These are phyloP conservation scores for Bubo scandiacus DNA, from an alignment of 2,113 vertebrate species.

Conservation along the genomic window DNA sequence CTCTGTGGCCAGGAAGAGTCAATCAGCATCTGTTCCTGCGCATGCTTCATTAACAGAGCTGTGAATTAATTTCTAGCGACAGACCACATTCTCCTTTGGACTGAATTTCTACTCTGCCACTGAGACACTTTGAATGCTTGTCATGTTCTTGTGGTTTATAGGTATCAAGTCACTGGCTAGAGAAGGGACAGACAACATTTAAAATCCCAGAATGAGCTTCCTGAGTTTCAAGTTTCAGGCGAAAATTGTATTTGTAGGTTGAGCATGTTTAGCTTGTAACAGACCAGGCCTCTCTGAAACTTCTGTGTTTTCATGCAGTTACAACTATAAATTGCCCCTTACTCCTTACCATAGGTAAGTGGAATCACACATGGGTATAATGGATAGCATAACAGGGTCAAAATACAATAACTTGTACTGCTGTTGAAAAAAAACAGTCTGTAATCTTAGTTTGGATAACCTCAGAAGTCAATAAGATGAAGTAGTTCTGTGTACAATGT, in stretches of 20 bases:
- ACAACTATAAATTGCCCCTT: background rate
- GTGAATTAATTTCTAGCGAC: background rate
- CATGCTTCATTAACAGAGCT: slow-evolving; percentile 2
- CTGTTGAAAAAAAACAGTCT: background rate
- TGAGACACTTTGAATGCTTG: background rate
- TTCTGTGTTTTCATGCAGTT: background rate
- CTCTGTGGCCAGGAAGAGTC: slow-evolving; percentile 29
- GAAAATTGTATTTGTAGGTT: background rate
- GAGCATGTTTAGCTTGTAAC: background rate
- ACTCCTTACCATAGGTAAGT: background rate
- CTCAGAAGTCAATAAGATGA: background rate
- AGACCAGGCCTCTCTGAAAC: background rate
- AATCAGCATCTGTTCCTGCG: background rate
- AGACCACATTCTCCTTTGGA: slow-evolving; percentile 5
- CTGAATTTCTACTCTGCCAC: background rate
- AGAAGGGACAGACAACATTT: background rate
- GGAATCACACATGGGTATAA: background rate
- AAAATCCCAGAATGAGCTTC: background rate
- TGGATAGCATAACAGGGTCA: background rate
- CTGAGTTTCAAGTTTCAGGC: background rate
- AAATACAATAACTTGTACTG: background rate
- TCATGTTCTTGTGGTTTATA: background rate
- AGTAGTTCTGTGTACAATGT: background rate
- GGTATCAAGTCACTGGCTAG: background rate
- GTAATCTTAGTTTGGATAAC: background rate